Percentiles rank a stretch among this genome's conserved stretches.
These are phyloP conservation scores for Cephus cinctus DNA, from an alignment of 1,140 invertebrate genomes.

Conservation along the genomic window DNA sequence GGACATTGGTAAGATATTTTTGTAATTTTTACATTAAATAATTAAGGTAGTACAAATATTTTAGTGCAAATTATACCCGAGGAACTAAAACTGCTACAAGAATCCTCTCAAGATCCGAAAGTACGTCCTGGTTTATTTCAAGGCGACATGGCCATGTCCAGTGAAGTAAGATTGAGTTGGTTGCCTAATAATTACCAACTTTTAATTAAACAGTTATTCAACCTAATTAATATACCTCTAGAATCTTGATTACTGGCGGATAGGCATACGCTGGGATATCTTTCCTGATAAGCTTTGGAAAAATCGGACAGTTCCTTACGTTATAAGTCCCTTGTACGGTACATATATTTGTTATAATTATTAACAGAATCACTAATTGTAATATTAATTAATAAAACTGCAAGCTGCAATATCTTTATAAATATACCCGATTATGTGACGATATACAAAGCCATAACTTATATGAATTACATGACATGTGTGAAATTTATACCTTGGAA, in stretches of 20 bases:
- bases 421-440: constrained; percentile 60
- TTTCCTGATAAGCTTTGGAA: constrained; percentile 67
- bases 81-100: constrained; percentile 16
- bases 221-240: no score
- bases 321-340: constrained; percentile 64
- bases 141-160: constrained; percentile 66
- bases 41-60: constrained; percentile 2
- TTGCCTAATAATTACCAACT: not conserved
- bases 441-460: constrained; percentile 61
- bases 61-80: constrained; percentile 18
- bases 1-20: constrained; percentile 36
- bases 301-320: constrained; percentile 61
- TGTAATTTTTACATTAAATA: not conserved
- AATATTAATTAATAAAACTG: no score
- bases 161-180: constrained; percentile 35
- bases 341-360: constrained; percentile 20
- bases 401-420: constrained; percentile 35
- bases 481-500: constrained; percentile 65
- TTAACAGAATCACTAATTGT: not conserved
- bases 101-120: constrained; percentile 62
- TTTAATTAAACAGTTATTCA: no score
- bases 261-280: constrained; percentile 64
- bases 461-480: constrained; percentile 64
- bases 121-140: constrained; percentile 67
- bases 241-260: constrained; percentile 57